Percentiles rank a stretch among this genome's conserved stretches.
Conservation (phyloP, 2,113 vertebrate genomes). For the Pyrgilauda ruficollis region DNA sequence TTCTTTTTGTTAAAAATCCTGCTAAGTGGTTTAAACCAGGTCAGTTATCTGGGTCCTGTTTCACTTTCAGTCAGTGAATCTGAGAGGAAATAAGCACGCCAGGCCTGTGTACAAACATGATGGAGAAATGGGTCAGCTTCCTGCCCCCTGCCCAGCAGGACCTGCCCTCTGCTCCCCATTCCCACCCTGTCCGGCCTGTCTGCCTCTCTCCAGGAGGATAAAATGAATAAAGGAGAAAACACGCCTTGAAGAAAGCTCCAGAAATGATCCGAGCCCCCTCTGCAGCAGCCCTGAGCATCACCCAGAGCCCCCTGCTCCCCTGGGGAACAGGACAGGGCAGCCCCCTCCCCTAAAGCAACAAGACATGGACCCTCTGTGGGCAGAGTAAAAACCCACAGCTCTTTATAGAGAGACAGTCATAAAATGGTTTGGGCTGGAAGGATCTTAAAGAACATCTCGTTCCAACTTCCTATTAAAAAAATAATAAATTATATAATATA, state of each 20-base stretch:
- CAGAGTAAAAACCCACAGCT: neutral
- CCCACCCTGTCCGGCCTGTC: neutral
- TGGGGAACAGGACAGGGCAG: neutral
- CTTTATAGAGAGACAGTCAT: neutral
- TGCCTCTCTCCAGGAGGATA: neutral
- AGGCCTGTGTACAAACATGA: neutral
- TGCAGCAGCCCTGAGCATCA: neutral
- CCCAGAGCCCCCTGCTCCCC: neutral
- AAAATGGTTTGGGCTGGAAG: neutral
- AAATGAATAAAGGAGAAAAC: neutral
- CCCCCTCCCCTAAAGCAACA: neutral
- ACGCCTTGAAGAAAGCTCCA: neutral
- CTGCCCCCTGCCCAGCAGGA: accelerated
- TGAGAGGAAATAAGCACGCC: neutral
- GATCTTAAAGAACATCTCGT: neutral
- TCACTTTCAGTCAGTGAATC: neutral
- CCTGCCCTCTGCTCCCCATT: neutral
- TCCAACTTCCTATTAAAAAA: neutral
- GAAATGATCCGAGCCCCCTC: neutral
- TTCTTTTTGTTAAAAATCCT: neutral
- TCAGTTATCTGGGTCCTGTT: constrained; percentile 17
- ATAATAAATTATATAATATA: no score
- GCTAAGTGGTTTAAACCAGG: constrained; percentile 40
- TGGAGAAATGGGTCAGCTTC: neutral
- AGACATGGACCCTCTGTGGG: neutral